These are phyloP conservation scores for Umimayanthus kanabou DNA, from an alignment of 92 coral and sea anemone species.

Conservation along the genomic window DNA sequence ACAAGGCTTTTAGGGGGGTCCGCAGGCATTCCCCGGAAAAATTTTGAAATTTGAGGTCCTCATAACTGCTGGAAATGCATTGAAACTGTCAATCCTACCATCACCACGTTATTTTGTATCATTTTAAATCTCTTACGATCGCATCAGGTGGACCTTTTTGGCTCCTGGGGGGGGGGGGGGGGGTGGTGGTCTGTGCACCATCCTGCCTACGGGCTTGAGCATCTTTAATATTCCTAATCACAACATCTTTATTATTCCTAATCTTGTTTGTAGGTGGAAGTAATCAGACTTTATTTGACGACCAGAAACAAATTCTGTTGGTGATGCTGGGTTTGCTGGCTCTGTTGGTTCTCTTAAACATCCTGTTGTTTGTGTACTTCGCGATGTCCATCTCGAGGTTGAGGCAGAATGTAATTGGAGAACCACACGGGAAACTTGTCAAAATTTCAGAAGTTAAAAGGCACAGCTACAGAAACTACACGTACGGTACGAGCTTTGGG, in stretches of 20 bases:
- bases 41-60: no score
- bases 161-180: no score
- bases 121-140: no score
- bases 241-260: background rate
- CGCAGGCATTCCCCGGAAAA: no score
- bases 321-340: background rate
- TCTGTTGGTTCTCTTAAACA: background rate
- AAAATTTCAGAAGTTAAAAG: background rate
- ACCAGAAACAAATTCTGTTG: background rate
- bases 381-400: constrained; percentile 21
- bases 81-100: no score
- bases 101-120: no score
- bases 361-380: background rate
- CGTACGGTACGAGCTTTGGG: background rate
- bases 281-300: constrained; percentile 1
- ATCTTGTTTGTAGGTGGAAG: background rate
- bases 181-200: no score
- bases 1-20: no score
- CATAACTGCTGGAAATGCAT: no score
- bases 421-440: background rate
- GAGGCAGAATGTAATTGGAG: background rate
- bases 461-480: constrained; percentile 10
- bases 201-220: no score
- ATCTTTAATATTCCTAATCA: no score
- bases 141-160: no score